Conservation (phyloP, 2,888 invertebrate genomes). For the Phaedon cochleariae region DNA sequence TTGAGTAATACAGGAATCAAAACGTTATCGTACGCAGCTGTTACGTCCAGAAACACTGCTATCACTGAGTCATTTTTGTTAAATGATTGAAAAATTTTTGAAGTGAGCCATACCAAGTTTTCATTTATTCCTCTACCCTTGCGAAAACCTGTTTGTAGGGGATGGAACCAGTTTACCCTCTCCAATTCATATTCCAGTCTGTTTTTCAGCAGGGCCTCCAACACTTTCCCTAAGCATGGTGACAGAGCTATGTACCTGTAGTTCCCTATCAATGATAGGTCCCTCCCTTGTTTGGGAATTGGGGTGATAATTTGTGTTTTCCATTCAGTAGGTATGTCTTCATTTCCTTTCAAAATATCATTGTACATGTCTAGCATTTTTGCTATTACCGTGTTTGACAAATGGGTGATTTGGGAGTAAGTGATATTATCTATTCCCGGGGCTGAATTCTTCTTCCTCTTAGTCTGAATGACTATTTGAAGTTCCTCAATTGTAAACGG, state of each 20-base stretch:
- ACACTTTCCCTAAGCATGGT: slow-evolving; percentile 4
- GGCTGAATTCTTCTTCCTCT: background rate
- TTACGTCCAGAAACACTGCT: background rate
- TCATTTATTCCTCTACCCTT: slow-evolving; percentile 17
- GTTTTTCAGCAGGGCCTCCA: slow-evolving; percentile 7
- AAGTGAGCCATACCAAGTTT: background rate
- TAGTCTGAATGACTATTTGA: background rate
- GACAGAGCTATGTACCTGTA: background rate
- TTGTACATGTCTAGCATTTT: background rate
- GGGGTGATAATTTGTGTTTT: background rate
- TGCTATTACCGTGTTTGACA: background rate
- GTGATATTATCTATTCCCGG: background rate
- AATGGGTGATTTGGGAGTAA: no score
- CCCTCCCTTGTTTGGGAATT: background rate
- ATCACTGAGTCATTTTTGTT: background rate
- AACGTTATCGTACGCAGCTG: background rate
- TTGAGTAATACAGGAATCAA: background rate
- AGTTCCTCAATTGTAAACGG: background rate
- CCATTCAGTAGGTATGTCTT: background rate
- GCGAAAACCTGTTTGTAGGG: no score
- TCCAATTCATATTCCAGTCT: slow-evolving; percentile 9
- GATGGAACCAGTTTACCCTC: background rate
- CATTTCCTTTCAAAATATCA: background rate
- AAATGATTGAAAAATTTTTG: slow-evolving; percentile 7
- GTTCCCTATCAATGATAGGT: background rate